Evolutionary conservation across 1,140 invertebrate species (phyloP), one percentile per base, ranked within the genome.

Genomic region (Pogonomyrmex barbatus): DNA sequence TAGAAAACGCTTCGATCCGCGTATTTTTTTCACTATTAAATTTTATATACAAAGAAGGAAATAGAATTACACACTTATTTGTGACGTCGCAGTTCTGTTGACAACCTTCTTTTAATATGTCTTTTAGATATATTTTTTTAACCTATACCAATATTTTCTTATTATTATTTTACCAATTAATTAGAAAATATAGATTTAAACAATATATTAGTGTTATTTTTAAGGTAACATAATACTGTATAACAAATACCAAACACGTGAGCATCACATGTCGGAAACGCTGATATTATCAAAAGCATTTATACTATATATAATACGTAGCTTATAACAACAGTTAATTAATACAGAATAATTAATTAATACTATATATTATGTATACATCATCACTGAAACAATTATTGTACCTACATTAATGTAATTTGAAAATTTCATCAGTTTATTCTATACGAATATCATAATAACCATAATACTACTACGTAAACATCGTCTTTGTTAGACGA

Each of bases 321-420:
- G 33, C 36, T 79, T 39, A 63, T 65, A 79, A 24, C 24, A 24
- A 24, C 24, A 33, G 17, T 77, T 62, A 62, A 77, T 77, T 60
- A 60, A 76, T 77, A 36, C n/a, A 10, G 2, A 39, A 77, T 33
- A 60, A 77, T 79, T 67, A 67, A 79, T 67, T 67, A 56, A 54
- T 67, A 8, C n/a, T 24, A 36, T 54, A 42, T 79, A 52, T 67
- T 8, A 30, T 42, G 17, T 30, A 36, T 8, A 60, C 14, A 10
- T 67, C 12, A 79, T 39, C 54, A 67, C 24, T 10, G 33, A 65
- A 52, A 79, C 47, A 4, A 12, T 65, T 65, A 67, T 54, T 65
- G 3, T 6, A 17, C 30, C 2, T 8, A 30, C 8, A 10, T 65
- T 52, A 67, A 54, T 39, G 6, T 17, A 12, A 0, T 42, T 8